Evolutionary conservation across 2,113 vertebrate species (phyloP), one percentile per base, ranked within the genome.

Genomic region (Capreolus pygargus): DNA sequence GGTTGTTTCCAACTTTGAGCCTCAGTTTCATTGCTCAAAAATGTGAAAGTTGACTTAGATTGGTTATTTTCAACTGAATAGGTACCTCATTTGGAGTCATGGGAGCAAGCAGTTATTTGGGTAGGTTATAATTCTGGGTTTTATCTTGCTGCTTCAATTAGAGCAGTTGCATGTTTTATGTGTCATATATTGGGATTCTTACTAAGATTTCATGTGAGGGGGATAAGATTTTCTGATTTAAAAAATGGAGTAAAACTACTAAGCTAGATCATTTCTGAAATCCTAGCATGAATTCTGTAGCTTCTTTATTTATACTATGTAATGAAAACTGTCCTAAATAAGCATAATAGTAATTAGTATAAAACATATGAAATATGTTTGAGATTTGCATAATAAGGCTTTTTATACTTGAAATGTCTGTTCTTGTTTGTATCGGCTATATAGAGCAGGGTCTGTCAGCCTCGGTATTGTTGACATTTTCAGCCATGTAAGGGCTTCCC

Each of bases 21-120:
- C 57, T 78, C 15, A 47, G 4, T 89, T 97, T 83, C 47, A 43
- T 84, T 83, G 33, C 13, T 94, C 60, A 64, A 79, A 96, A 96
- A 74, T 95, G 45, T 96, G 33, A 79, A 52, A 84, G 25, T 86
- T 96, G 19, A 50, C 70, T 92, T 95, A 55, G 12, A 96, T 64
- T 89, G 39, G 12, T 95, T 92, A 86, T 95, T 87, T 95, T 96
- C n/a, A 95, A 39, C 52, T 87, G 81, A 85, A 57, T 39, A 57
- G 58, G 14, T 89, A 90, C 36, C 47, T 64, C 39, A 82, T 19
- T 55, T 39, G 54, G 64, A 93, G 17, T 93, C 76, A 76, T 89
- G 33, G 57, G 55, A 11, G 70, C 47, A 95, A 55, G 64, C n/a
- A 84, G 33, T 17, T 85, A 78, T 76, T 87, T 61, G 54, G 27